Conservation (phyloP, 2,888 invertebrate species). For the Marasmarcha lunaedactyla region DNA sequence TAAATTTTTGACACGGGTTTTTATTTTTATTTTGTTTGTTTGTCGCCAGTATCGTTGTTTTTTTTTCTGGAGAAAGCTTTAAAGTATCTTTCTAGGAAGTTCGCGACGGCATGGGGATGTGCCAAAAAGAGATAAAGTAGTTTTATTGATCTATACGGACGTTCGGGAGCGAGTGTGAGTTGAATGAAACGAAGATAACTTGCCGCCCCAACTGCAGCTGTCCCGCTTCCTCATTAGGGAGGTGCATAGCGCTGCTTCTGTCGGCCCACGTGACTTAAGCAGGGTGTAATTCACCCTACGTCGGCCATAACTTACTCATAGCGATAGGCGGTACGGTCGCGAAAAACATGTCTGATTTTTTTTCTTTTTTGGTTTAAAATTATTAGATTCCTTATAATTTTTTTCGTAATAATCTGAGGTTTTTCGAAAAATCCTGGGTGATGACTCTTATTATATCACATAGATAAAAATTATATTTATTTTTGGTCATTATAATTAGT, state of each 20-base stretch:
- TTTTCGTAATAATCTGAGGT: too few relatives aligned
- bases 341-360: constrained; percentile 51
- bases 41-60: constrained; percentile 15
- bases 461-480: too few relatives aligned
- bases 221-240: constrained; percentile 34
- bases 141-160: constrained; percentile 73
- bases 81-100: constrained; percentile 61
- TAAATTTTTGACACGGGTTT: neutral
- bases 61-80: constrained; percentile 40
- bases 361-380: constrained; percentile 37
- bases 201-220: constrained; percentile 58
- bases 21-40: neutral
- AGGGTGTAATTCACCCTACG: constrained; percentile 71
- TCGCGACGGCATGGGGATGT: constrained; percentile 65
- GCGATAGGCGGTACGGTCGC: constrained; percentile 67
- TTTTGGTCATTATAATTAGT: too few relatives aligned
- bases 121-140: constrained; percentile 73
- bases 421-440: too few relatives aligned
- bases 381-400: constrained; percentile 22
- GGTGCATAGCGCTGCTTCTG: constrained; percentile 39
- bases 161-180: constrained; percentile 68
- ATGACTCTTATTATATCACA: too few relatives aligned
- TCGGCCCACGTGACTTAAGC: constrained; percentile 68
- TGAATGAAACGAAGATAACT: constrained; percentile 71
- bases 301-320: constrained; percentile 70